These are phyloP conservation scores for Platycheirus rosarum DNA, from an alignment of 2,888 invertebrate genomes.

Conservation along the genomic window DNA sequence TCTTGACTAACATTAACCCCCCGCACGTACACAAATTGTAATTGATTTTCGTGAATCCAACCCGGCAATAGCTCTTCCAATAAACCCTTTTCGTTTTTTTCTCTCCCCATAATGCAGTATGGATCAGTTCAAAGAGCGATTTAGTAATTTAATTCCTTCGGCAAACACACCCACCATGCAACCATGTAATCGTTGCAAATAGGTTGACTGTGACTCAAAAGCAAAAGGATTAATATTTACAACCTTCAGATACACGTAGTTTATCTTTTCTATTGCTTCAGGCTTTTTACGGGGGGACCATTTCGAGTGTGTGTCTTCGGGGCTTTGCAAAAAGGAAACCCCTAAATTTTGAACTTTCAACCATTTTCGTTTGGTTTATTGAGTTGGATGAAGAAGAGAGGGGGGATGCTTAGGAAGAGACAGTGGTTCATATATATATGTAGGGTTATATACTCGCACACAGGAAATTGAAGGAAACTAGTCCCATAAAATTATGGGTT, in stretches of 20 bases:
- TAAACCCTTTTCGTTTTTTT: neutral
- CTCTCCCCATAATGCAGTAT: slow-evolving; percentile 8
- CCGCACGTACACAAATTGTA: slow-evolving; percentile 34
- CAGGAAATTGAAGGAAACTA: slow-evolving; percentile 71
- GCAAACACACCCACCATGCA: slow-evolving; percentile 40
- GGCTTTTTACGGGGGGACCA: neutral
- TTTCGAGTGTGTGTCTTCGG: neutral
- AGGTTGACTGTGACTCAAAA: slow-evolving; percentile 61
- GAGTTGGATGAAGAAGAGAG: neutral
- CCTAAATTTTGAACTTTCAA: slow-evolving; percentile 62
- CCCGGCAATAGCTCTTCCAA: neutral
- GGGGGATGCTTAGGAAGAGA: neutral
- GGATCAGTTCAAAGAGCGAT: slow-evolving; percentile 58
- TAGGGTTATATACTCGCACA: neutral
- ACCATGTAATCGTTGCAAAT: slow-evolving; percentile 59
- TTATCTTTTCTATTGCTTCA: neutral
- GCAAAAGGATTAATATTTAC: slow-evolving; percentile 61
- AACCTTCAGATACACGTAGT: slow-evolving; percentile 23
- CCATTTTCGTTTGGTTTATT: slow-evolving; percentile 28
- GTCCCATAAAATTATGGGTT: slow-evolving; percentile 65
- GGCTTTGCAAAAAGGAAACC: slow-evolving; percentile 47
- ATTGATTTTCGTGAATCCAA: slow-evolving; percentile 48
- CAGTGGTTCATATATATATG: slow-evolving; percentile 13
- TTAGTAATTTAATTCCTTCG: slow-evolving; percentile 65
- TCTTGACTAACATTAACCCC: slow-evolving; percentile 42